Base-by-base conservation (phyloP, 2,797 vertebrate genomes). In the Diplodus puntazzo region DNA sequence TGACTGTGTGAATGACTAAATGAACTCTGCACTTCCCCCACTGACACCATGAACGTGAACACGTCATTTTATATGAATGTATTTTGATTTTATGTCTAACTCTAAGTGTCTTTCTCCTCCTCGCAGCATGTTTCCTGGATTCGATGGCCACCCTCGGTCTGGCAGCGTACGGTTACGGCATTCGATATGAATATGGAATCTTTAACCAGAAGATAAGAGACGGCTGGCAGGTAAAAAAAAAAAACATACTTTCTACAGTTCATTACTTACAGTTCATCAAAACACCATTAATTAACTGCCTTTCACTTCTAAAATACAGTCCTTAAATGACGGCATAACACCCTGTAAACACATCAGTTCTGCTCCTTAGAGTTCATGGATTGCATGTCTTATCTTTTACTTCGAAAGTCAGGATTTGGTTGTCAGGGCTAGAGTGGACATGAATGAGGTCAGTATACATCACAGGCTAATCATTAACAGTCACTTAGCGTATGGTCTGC, bases 181-280 rank as follows among this genome's bases (percentile, higher is more conserved):
- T 99, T 65, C 95, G 98, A 63, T 99, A 99, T 0, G 98, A 99
- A 82, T 99, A 98, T 4, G 98, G 98, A 2, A 99, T 99, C 93
- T 99, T 99, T 89, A 99, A 99, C 91, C 98, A 99, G 95, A 99
- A 97, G 89, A 98, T 99, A 84, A 94, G 94, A 85, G 95, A 97
- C 0, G 98, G 98, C 20, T 99, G 98, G 98, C 98, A 99, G 97
- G 98, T 98, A 76, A 2, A 62, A 34, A 30, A 30, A 30, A 30
- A 34, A 34, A 55, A 9, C 10, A 0, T 4, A 0, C 13, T 30
- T 42, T 61, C 9, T 9, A 5, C 23, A 45, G 9, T 61, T n/a
- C n/a, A n/a, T n/a, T n/a, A n/a, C n/a, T 20, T 17, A 34, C 34
- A 39, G 1, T 8, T 60, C 2, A 54, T 27, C 11, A 20, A 21